A percentile compares a stretch with the other conserved stretches of the same genome.
Evolutionary conservation across 1,140 invertebrate species (phyloP).

Genomic region (Orius laevigatus): DNA sequence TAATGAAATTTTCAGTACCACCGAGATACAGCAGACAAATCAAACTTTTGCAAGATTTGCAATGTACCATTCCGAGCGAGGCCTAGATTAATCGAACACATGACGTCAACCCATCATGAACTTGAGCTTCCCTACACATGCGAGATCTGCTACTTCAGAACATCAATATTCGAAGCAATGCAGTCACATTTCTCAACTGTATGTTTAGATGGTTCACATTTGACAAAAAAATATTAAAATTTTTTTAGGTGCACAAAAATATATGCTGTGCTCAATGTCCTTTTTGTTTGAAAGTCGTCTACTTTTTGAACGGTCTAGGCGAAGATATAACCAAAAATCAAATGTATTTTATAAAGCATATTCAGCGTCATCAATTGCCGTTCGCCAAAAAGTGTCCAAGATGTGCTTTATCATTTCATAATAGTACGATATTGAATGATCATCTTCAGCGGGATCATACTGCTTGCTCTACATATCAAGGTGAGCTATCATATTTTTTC

Average conservation of each 20-base stretch:
- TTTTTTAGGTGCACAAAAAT: slow-evolving; percentile 34
- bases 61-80: slow-evolving; percentile 21
- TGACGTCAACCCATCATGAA: slow-evolving; percentile 54
- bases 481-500: slow-evolving; percentile 1
- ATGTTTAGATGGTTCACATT: not conserved
- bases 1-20: slow-evolving; percentile 1
- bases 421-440: slow-evolving; percentile 35
- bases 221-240: not conserved
- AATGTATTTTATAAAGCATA: slow-evolving; percentile 22
- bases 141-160: slow-evolving; percentile 49
- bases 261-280: slow-evolving; percentile 49
- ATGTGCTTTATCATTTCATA: slow-evolving; percentile 53
- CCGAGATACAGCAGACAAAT: not conserved
- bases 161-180: slow-evolving; percentile 53
- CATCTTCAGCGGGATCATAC: slow-evolving; percentile 27
- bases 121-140: slow-evolving; percentile 67
- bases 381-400: slow-evolving; percentile 43
- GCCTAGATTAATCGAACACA: slow-evolving; percentile 43
- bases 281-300: slow-evolving; percentile 47
- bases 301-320: slow-evolving; percentile 19
- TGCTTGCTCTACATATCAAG: slow-evolving; percentile 14
- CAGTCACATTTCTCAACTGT: slow-evolving; percentile 52
- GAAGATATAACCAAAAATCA: slow-evolving; percentile 15
- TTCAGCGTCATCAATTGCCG: slow-evolving; percentile 28
- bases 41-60: slow-evolving; percentile 24